These are phyloP conservation scores for Eristalinus aeneus DNA, from an alignment of 2,888 invertebrate genomes.

Conservation along the genomic window DNA sequence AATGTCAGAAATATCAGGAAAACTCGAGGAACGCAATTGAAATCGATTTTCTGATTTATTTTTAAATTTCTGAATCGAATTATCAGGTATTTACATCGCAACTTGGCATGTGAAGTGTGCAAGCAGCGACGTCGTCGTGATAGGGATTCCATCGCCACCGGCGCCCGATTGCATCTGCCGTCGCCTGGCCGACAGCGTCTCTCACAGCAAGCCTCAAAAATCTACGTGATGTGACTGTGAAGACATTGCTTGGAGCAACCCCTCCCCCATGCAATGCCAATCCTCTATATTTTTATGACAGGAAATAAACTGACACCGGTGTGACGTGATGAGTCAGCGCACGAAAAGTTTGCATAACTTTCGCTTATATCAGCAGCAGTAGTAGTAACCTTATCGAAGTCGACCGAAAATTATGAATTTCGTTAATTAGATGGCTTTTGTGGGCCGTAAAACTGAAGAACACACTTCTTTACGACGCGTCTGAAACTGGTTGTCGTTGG, in stretches of 20 bases:
- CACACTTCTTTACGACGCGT: background rate
- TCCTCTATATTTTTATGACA: background rate
- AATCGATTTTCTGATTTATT: slow-evolving; percentile 4
- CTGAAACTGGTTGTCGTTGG: background rate
- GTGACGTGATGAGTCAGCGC: background rate
- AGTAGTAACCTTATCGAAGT: background rate
- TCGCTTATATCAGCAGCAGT: background rate
- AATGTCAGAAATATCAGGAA: background rate
- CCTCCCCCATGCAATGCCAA: background rate
- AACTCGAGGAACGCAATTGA: background rate
- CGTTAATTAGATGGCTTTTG: background rate
- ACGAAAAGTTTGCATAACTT: background rate
- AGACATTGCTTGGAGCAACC: background rate
- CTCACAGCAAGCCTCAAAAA: background rate
- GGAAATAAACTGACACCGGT: background rate
- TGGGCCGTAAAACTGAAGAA: background rate
- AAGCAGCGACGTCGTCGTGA: background rate
- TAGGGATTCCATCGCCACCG: background rate
- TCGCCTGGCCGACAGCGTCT: background rate
- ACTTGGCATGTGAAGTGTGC: background rate
- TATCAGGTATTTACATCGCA: background rate
- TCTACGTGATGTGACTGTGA: background rate
- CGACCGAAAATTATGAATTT: background rate
- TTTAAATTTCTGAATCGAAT: background rate
- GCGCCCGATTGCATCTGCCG: background rate